Conservation (phyloP, 2,888 invertebrate genomes). For the Sinotaia quadrata region DNA sequence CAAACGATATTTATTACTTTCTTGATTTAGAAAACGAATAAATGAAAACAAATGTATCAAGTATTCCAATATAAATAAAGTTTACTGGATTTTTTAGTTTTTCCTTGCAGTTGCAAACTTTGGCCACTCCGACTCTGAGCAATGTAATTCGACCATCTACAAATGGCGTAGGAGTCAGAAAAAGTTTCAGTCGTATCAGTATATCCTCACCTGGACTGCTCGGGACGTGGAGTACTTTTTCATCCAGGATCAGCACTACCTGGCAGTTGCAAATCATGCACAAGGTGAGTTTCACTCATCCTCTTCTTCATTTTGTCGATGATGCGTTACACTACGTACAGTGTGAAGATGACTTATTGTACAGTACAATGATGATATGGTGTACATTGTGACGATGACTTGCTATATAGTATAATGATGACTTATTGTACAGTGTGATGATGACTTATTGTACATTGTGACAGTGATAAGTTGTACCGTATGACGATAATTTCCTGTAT, state of each 20-base stretch:
- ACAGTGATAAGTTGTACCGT: neutral
- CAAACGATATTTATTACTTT: too few relatives aligned
- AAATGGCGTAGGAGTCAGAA: slow-evolving; percentile 62
- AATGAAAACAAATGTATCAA: too few relatives aligned
- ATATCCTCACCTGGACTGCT: slow-evolving; percentile 64
- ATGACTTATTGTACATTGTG: neutral
- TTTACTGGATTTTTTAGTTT: slow-evolving; percentile 58
- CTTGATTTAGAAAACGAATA: too few relatives aligned
- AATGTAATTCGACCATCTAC: slow-evolving; percentile 64
- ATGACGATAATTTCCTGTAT: neutral
- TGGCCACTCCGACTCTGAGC: slow-evolving; percentile 49
- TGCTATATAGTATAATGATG: neutral
- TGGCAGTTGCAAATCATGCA: slow-evolving; percentile 69
- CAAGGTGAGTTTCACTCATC: slow-evolving; percentile 48
- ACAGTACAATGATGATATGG: neutral
- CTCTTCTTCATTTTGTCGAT: too few relatives aligned
- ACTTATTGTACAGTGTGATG: neutral
- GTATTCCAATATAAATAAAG: slow-evolving; percentile 23
- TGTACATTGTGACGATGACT: neutral
- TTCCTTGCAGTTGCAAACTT: slow-evolving; percentile 71
- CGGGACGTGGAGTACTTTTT: slow-evolving; percentile 68
- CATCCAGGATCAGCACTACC: slow-evolving; percentile 60
- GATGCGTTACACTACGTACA: neutral
- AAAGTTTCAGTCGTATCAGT: slow-evolving; percentile 63
- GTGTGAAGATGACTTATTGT: neutral